Percentiles rank a stretch among this genome's conserved stretches.
phyloP scores from a whole-genome alignment of 2,113 vertebrate genomes.

The Circaetus gallicus region DNA sequence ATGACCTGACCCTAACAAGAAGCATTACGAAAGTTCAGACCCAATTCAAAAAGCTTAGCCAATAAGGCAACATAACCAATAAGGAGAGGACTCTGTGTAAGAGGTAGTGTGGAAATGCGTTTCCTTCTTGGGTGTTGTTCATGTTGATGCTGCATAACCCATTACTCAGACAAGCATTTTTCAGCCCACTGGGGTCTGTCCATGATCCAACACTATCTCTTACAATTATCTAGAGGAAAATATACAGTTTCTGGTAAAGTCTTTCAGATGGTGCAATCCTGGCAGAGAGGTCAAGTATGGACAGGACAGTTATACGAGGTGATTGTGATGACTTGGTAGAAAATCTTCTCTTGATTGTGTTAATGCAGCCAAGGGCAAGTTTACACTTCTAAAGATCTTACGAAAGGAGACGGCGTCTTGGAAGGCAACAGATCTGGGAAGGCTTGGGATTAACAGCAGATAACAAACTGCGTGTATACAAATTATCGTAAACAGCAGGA shows the following conservation, averaged over 20 bases:
- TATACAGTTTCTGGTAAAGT: not conserved
- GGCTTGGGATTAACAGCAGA: not conserved
- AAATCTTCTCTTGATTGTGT: not conserved
- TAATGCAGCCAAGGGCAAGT: not conserved
- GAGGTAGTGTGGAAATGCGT: not conserved
- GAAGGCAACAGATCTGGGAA: not conserved
- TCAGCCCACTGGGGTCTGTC: not conserved
- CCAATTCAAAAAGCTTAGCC: not conserved
- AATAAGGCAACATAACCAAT: fast-evolving
- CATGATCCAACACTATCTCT: not conserved
- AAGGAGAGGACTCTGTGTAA: not conserved
- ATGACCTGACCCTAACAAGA: not conserved
- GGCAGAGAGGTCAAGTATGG: not conserved
- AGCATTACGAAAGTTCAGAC: not conserved
- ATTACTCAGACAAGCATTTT: not conserved
- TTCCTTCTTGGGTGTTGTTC: not conserved
- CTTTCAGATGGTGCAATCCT: not conserved
- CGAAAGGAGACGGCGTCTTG: not conserved
- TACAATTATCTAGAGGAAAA: not conserved
- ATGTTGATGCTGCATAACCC: not conserved
- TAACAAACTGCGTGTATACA: not conserved
- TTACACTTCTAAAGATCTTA: not conserved
- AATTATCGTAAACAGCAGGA: not conserved
- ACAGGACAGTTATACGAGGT: not conserved
- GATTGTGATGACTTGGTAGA: not conserved